Base-by-base conservation (phyloP, 1,140 invertebrate genomes). In the Orius insidiosus region DNA sequence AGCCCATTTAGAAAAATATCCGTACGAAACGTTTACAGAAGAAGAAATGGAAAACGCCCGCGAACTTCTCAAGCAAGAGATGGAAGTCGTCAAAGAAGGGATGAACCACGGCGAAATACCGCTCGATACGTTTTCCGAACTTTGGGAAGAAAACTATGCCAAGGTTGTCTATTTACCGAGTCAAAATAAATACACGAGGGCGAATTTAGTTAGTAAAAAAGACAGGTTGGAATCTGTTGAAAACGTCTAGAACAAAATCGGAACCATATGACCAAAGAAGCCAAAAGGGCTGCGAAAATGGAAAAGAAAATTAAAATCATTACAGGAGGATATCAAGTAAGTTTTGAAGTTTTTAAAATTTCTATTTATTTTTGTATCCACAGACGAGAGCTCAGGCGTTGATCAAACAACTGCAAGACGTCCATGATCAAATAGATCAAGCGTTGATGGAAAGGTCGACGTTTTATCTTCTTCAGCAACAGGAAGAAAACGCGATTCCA, bases 241-340 rank as follows among this genome's bases (percentile, higher is more conserved):
- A 58, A 92, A 94, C 69, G 83, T 53, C 65, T 98, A 5, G 92
- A 97, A 63, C 81, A 83, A 58, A 98, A 97, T 65, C 70, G 90
- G 55, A 75, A 72, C 44, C 87, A 93, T 58, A 97, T 97, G 93
- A 84, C 84, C 7, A 81, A 78, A 50, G 89, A 96, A 66, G 92
- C 92, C 0, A 97, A 96, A 66, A 76, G 81, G 48, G 95, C 93
- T 40, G 86, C 85, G 0, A 98, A 98, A 68, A 80, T 96, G 68
- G 95, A 99, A 63, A 98, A 97, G 60, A 98, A 96, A 67, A 65
- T 98, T 1, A 85, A 92, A 67, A 84, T 97, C 43, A 67, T 97
- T 1, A 85, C 93, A 10, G 92, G 80, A 19, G 86, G 88, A 10
- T 94, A 94, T 68, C 81, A 86, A 68, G 77, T 78, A 60, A 55